phyloP scores from a whole-genome alignment of 2,888 invertebrate genomes.

The Machimus rusticus region DNA sequence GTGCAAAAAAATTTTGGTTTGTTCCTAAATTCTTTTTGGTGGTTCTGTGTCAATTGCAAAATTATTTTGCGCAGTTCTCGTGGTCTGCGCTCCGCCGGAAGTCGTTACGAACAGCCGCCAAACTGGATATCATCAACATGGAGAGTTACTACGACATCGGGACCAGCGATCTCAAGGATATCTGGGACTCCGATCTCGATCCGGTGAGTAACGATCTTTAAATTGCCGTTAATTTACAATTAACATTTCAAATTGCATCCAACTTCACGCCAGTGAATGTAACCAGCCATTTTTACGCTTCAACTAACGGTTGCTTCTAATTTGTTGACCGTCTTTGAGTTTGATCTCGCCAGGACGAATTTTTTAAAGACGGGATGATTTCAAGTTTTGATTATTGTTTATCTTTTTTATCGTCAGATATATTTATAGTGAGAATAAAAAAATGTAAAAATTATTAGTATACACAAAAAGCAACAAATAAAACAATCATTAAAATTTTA shows the following conservation, averaged over 20 bases:
- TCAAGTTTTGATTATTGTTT: too few relatives aligned
- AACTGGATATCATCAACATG: slow-evolving; percentile 64
- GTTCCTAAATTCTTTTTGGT: not conserved
- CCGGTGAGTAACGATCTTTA: slow-evolving; percentile 70
- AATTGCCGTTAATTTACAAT: not conserved
- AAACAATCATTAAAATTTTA: too few relatives aligned
- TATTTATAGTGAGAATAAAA: too few relatives aligned
- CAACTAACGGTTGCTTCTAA: too few relatives aligned
- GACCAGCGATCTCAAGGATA: slow-evolving; percentile 77
- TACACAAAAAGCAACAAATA: too few relatives aligned
- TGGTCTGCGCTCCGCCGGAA: not conserved
- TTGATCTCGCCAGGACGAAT: too few relatives aligned
- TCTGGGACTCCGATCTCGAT: slow-evolving; percentile 84
- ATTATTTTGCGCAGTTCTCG: not conserved
- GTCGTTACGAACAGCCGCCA: slow-evolving; percentile 3
- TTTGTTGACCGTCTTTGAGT: too few relatives aligned
- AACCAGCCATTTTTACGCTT: not conserved
- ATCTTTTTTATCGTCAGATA: too few relatives aligned
- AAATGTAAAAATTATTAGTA: too few relatives aligned
- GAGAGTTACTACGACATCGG: slow-evolving; percentile 80
- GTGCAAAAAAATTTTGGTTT: not conserved
- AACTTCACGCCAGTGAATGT: not conserved
- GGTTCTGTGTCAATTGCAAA: not conserved
- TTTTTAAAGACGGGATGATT: too few relatives aligned
- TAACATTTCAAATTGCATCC: not conserved